Conservation (phyloP, 2,888 invertebrate genomes). For the Ectemnius continuus region DNA sequence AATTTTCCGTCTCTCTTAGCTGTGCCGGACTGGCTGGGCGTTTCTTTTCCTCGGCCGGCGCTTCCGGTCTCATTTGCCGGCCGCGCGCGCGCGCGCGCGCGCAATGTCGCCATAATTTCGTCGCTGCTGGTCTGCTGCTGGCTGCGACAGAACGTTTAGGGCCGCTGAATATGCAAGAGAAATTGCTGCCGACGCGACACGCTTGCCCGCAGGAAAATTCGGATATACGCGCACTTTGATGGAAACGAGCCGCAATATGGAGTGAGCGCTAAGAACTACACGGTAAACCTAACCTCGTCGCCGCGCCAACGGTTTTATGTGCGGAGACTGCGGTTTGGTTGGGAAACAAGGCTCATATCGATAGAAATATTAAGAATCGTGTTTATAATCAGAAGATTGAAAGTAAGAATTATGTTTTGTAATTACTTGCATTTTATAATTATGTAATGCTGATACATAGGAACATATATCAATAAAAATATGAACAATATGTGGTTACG, state of each 20-base stretch:
- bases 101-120: constrained; percentile 63
- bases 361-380: too few relatives aligned
- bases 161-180: constrained; percentile 69
- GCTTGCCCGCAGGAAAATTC: constrained; percentile 31
- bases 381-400: too few relatives aligned
- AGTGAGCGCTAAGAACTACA: too few relatives aligned
- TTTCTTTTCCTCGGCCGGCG: constrained; percentile 3
- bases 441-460: too few relatives aligned
- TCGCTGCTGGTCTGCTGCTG: constrained; percentile 67
- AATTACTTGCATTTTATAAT: too few relatives aligned
- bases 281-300: too few relatives aligned
- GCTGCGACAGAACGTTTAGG: constrained; percentile 63
- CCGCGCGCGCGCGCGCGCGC: constrained; percentile 39
- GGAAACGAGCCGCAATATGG: background rate
- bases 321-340: too few relatives aligned
- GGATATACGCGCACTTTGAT: background rate
- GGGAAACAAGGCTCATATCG: too few relatives aligned
- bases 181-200: constrained; percentile 50
- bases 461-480: too few relatives aligned
- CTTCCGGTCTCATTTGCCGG: constrained; percentile 12
- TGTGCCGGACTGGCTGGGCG: background rate
- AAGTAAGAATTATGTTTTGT: too few relatives aligned
- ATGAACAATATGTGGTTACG: too few relatives aligned
- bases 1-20: constrained; percentile 6
- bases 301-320: too few relatives aligned